A percentile compares a stretch with the other conserved stretches of the same genome.
These are phyloP conservation scores for Oryctolagus cuniculus DNA, from an alignment of 2,113 vertebrate genomes.

Conservation along the genomic window mOryCun1.1 NC_091432.1:188743501-188744000, in stretches of 20 bases:
- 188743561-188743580: not conserved
- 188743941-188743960: too few relatives aligned
- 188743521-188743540: not conserved
- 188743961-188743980: too few relatives aligned
- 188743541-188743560: not conserved
- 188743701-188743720: not conserved
- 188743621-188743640: not conserved
- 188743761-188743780: not conserved
- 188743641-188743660: not conserved
- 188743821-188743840: not conserved
- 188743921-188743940: too few relatives aligned
- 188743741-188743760: not conserved
- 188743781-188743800: not conserved
- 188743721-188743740: not conserved
- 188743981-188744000: too few relatives aligned
- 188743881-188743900: too few relatives aligned
- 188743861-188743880: too few relatives aligned
- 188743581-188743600: not conserved
- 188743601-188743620: not conserved
- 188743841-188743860: too few relatives aligned
- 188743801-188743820: not conserved
- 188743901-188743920: too few relatives aligned
- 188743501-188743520: not conserved
- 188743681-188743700: not conserved
- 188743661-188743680: not conserved